These are phyloP conservation scores for Turnix velox DNA, from an alignment of 2,113 vertebrate genomes.

Conservation along the genomic window DNA sequence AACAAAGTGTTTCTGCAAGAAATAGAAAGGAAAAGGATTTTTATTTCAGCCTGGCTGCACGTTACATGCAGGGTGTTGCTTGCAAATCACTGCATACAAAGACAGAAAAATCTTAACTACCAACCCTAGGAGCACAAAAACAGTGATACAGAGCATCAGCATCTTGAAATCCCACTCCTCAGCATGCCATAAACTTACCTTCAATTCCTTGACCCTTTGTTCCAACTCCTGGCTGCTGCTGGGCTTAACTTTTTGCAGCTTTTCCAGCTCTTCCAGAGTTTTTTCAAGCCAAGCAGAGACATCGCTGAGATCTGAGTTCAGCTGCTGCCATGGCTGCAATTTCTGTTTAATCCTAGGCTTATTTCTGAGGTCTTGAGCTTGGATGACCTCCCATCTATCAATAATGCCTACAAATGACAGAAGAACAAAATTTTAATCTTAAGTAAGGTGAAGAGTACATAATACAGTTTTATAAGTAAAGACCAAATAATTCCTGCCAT, in stretches of 20 bases:
- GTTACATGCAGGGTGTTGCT: not conserved
- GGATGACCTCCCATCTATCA: slow-evolving; percentile 88
- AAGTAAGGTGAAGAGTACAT: not conserved
- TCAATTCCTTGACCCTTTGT: slow-evolving; percentile 74
- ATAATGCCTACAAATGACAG: slow-evolving; percentile 78
- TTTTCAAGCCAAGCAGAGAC: slow-evolving; percentile 81
- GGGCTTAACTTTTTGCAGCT: slow-evolving; percentile 64
- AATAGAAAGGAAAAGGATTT: not conserved
- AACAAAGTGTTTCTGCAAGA: not conserved
- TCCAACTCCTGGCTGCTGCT: slow-evolving; percentile 72
- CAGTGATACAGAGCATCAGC: not conserved
- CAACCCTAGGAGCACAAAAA: not conserved
- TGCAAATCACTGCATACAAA: not conserved
- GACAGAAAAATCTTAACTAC: not conserved
- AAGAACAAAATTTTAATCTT: not conserved
- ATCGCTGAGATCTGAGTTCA: slow-evolving; percentile 77
- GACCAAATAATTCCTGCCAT: not conserved
- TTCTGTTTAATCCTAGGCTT: slow-evolving; percentile 70
- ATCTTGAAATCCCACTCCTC: not conserved
- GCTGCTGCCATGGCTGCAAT: slow-evolving; percentile 78
- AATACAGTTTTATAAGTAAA: not conserved
- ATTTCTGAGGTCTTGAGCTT: slow-evolving; percentile 70
- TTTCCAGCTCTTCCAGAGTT: slow-evolving; percentile 79
- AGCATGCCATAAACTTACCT: slow-evolving; percentile 65
- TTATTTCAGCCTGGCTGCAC: not conserved